Conservation (phyloP, 2,888 invertebrate genomes). For the Clivina fossor region DNA sequence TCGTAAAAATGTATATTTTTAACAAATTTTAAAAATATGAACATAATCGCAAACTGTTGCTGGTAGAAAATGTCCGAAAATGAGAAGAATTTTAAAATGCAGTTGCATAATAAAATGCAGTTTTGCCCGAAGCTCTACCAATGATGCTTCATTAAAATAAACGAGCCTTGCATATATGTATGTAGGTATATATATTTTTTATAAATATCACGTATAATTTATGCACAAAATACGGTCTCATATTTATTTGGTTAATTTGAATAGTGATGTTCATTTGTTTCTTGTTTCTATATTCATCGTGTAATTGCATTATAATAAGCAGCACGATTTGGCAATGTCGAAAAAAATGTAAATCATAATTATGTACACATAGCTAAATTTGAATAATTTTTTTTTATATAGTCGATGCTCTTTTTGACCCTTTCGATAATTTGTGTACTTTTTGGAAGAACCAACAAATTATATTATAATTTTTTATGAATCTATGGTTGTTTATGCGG, state of each 20-base stretch:
- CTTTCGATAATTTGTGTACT: background rate
- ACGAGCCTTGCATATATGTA: too few relatives aligned
- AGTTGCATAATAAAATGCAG: too few relatives aligned
- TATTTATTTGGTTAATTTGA: conserved; percentile 18
- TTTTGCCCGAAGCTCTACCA: too few relatives aligned
- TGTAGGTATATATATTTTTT: too few relatives aligned
- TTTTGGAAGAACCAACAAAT: conserved; percentile 8
- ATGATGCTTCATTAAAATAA: too few relatives aligned
- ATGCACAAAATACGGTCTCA: background rate
- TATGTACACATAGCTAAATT: conserved; percentile 17
- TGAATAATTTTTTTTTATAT: conserved; percentile 22
- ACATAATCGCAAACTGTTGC: too few relatives aligned
- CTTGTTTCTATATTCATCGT: conserved; percentile 9
- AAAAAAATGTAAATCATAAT: conserved; percentile 22
- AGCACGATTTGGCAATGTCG: conserved; percentile 24
- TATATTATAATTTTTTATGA: conserved; percentile 8
- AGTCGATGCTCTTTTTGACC: background rate
- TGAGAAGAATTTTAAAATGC: too few relatives aligned
- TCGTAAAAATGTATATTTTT: too few relatives aligned
- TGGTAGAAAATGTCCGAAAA: too few relatives aligned
- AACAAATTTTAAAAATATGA: too few relatives aligned
- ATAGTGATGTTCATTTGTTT: conserved; percentile 16
- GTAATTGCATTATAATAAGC: conserved; percentile 29
- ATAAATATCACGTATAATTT: conserved; percentile 18
- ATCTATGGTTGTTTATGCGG: conserved; percentile 19